Evolutionary conservation across 2,797 vertebrate species (phyloP), one percentile per base, ranked within the genome.

Genomic region (Sebastes hopkinsi): DNA sequence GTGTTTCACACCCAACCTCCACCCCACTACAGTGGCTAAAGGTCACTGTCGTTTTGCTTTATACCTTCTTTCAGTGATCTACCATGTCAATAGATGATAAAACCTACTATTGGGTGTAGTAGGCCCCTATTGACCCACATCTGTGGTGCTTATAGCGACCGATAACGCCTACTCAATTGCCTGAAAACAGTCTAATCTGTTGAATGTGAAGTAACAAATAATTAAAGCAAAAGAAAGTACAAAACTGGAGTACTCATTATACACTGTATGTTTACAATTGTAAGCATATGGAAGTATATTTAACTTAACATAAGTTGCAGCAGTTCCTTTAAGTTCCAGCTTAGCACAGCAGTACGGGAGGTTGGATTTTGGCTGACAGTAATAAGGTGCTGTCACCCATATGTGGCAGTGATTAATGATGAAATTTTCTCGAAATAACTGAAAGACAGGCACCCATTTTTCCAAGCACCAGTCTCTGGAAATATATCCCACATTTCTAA

Each of bases 281-380:
- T 76, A 82, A 76, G 65, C 81, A 80, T 79, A 38, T 50, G 54
- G 58, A 78, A 38, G 29, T 74, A 5, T 5, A 38, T 71, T 32
- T 80, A 67, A 88, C 82, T 91, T 86, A 87, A 87, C 86, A 82
- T 92, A 89, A 87, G 81, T 88, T 82, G 70, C 80, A 81, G 77
- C 75, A 58, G 67, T 73, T 85, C n/a, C 64, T 80, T 73, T 58
- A 36, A 23, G 38, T 72, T 66, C 55, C 66, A 73, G 32, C n/a
- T 80, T 13, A 71, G 20, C n/a, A 32, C 30, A 34, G 78, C 72
- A 56, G 10, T 29, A 27, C 36, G 64, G 54, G 32, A 65, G 50
- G 64, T 52, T 77, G 52, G 46, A 64, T 38, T 34, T 59, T 56
- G 9, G 32, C 60, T 4, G n/a, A 68, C 27, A 23, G 72, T 52